Percentiles rank a stretch among this genome's conserved stretches.
Conservation (phyloP, 2,113 vertebrate species). For the Mungos mungo region DNA sequence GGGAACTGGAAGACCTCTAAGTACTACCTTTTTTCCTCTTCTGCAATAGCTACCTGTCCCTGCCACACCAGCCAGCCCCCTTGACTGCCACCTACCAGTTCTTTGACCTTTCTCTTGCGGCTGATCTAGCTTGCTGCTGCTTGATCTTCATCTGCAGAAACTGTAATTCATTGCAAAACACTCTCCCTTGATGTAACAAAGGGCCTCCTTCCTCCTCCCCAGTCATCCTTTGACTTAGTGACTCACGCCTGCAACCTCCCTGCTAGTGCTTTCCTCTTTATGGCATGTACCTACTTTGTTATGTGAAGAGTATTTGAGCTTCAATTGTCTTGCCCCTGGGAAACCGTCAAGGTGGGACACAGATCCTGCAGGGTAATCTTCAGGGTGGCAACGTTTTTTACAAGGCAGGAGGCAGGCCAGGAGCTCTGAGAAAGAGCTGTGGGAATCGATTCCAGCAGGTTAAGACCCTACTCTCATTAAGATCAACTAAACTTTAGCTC, state of each 20-base stretch:
- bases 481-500: not conserved
- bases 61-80: conserved; percentile 52
- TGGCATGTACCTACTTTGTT: not conserved
- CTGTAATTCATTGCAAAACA: conserved; percentile 37
- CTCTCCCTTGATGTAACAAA: not conserved
- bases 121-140: conserved; percentile 48
- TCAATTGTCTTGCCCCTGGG: not conserved
- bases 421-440: not conserved
- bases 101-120: conserved; percentile 22
- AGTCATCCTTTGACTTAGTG: not conserved
- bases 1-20: conserved; percentile 89
- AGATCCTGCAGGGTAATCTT: not conserved
- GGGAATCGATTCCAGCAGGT: not conserved
- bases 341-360: not conserved
- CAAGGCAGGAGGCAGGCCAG: not conserved
- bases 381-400: not conserved
- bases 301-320: not conserved
- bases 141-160: conserved; percentile 50
- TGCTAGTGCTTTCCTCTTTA: not conserved
- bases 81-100: conserved; percentile 52
- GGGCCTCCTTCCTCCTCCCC: not conserved
- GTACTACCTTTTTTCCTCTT: conserved; percentile 81
- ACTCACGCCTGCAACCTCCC: conserved; percentile 18
- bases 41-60: conserved; percentile 65
- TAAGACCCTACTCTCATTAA: not conserved